These are phyloP conservation scores for Auanema sp. DNA, from an alignment of 2,888 invertebrate species.

Conservation along the genomic window DNA sequence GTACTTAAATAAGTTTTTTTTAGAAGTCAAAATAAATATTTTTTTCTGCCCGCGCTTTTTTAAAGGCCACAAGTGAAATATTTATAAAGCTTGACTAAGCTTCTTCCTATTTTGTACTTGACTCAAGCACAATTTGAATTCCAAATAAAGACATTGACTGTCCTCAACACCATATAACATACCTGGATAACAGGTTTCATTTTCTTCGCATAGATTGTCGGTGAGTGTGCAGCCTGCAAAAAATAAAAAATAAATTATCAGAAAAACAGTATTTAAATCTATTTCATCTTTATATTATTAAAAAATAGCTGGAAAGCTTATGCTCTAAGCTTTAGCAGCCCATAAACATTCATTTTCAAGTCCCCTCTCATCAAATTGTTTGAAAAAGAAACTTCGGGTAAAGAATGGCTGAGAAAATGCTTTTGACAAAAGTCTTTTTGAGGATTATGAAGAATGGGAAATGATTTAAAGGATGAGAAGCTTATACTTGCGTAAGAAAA, in stretches of 20 bases:
- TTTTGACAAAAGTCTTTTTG: no score
- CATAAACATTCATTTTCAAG: conserved; percentile 5
- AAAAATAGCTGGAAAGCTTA: not conserved
- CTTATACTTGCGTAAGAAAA: not conserved
- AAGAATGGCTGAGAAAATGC: no score
- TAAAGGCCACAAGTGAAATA: not conserved
- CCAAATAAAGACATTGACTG: no score
- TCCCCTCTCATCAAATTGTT: not conserved
- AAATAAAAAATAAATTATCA: not conserved
- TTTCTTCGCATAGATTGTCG: conserved; percentile 52
- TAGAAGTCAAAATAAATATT: not conserved
- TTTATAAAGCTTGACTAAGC: not conserved
- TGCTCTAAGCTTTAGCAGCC: not conserved
- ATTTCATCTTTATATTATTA: no score
- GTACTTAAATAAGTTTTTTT: not conserved
- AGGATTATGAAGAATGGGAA: not conserved
- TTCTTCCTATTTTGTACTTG: not conserved
- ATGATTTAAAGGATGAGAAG: conserved; percentile 2
- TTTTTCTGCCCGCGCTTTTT: not conserved
- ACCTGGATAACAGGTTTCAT: conserved; percentile 51
- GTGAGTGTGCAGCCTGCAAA: conserved; percentile 59
- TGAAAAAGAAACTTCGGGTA: no score
- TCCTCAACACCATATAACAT: no score
- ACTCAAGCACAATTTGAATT: not conserved
- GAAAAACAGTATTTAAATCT: conserved; percentile 1